These are phyloP conservation scores for Phasianus colchicus DNA, from an alignment of 2,113 vertebrate species.

Conservation along the genomic window DNA sequence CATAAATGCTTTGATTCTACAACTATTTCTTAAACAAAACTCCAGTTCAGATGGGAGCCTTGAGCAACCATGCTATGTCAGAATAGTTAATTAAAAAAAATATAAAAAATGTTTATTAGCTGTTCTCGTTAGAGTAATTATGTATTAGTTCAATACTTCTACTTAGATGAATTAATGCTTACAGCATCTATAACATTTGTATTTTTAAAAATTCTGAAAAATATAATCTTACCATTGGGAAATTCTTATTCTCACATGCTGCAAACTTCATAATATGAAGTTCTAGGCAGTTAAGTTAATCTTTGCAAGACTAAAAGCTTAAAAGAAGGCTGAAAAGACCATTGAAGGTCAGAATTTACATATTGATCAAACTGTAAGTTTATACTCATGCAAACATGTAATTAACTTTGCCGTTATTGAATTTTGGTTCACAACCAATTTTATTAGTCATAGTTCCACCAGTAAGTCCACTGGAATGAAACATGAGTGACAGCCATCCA, in stretches of 20 bases:
- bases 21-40: not conserved
- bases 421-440: constrained; percentile 83
- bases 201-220: not conserved
- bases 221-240: not conserved
- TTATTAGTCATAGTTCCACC: constrained; percentile 79
- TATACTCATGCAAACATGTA: constrained; percentile 82
- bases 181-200: not conserved
- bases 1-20: not conserved
- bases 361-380: constrained; percentile 87
- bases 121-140: not conserved
- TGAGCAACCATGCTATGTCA: not conserved
- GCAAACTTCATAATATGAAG: constrained; percentile 74
- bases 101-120: not conserved
- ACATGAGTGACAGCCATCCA: constrained; percentile 60
- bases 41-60: not conserved
- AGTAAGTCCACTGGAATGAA: constrained; percentile 72
- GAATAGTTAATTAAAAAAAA: not conserved
- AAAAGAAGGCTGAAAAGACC: constrained; percentile 81
- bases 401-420: constrained; percentile 86
- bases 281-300: constrained; percentile 79
- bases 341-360: constrained; percentile 87
- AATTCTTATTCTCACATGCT: constrained; percentile 13
- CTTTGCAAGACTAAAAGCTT: constrained; percentile 81
- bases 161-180: not conserved
- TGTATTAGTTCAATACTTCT: not conserved